These are phyloP conservation scores for Temnothorax unifasciatus DNA, from an alignment of 2,888 invertebrate species.

Conservation along the genomic window DNA sequence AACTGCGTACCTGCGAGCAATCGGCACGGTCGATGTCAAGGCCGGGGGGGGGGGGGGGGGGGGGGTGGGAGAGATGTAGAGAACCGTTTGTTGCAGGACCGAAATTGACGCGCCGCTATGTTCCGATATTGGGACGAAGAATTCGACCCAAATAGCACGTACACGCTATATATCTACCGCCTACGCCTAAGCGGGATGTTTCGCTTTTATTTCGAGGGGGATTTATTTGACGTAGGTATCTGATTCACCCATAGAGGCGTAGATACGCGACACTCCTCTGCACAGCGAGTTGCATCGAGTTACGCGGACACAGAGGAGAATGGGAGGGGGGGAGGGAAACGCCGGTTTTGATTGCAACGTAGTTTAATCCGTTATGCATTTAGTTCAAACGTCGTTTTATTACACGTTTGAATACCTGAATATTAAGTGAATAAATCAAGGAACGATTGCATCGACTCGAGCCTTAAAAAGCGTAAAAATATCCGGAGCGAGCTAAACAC, in stretches of 20 bases:
- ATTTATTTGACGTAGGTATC: neutral
- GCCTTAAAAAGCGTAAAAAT: slow-evolving; percentile 28
- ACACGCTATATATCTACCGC: neutral
- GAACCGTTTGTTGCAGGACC: slow-evolving; percentile 60
- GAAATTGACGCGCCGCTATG: slow-evolving; percentile 47
- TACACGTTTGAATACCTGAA: slow-evolving; percentile 1
- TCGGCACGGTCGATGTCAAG: slow-evolving; percentile 81
- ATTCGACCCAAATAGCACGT: slow-evolving; percentile 2
- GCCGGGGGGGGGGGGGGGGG: slow-evolving; percentile 56
- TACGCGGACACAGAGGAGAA: no score
- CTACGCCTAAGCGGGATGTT: neutral
- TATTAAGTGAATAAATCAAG: neutral
- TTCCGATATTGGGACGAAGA: slow-evolving; percentile 15
- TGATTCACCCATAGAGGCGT: neutral
- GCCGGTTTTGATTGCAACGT: neutral
- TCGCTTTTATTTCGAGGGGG: neutral
- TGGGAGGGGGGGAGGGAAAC: neutral
- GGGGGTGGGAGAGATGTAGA: slow-evolving; percentile 39
- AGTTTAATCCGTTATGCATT: neutral
- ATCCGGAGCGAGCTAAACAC: slow-evolving; percentile 28
- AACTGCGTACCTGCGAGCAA: slow-evolving; percentile 60
- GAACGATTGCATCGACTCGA: neutral
- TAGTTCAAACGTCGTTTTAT: neutral
- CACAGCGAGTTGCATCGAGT: neutral
- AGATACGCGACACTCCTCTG: neutral